Evolutionary conservation across 2,888 invertebrate species (phyloP).

Genomic region (Nasonia oneida): DNA sequence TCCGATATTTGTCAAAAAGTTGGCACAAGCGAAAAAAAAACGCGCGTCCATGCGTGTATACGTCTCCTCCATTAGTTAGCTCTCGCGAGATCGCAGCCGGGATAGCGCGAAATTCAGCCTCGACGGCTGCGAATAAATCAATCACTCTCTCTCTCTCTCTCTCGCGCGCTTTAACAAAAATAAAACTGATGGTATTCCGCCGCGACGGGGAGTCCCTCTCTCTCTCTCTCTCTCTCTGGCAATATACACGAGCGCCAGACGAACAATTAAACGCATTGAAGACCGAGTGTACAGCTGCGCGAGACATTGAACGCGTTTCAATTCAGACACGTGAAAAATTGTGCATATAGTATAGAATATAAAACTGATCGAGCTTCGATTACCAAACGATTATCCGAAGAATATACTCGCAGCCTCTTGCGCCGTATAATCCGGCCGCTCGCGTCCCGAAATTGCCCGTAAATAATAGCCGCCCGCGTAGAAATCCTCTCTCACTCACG

Average conservation of each 20-base stretch:
- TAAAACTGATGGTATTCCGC: slow-evolving; percentile 37
- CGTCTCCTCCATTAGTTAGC: neutral
- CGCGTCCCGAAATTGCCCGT: slow-evolving; percentile 62
- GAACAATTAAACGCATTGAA: slow-evolving; percentile 48
- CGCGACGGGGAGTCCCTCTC: neutral
- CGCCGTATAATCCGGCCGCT: slow-evolving; percentile 42
- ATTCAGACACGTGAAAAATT: neutral
- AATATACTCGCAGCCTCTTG: slow-evolving; percentile 16
- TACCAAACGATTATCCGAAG: slow-evolving; percentile 35
- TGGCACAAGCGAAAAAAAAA: neutral
- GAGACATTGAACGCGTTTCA: slow-evolving; percentile 13
- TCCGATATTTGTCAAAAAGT: neutral
- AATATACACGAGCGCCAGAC: neutral
- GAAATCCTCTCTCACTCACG: slow-evolving; percentile 52
- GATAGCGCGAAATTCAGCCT: neutral
- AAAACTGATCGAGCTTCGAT: slow-evolving; percentile 6
- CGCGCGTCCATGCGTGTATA: neutral
- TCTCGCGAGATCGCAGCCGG: neutral
- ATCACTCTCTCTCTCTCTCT: neutral
- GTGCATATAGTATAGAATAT: neutral
- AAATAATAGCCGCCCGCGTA: slow-evolving; percentile 61
- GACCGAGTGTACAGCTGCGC: neutral
- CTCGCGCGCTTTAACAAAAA: slow-evolving; percentile 30
- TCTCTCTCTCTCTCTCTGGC: no score
- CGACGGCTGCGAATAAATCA: slow-evolving; percentile 34